Conservation (phyloP, 35 echinoderm and acorn worm species). For the Patiria miniata region DNA sequence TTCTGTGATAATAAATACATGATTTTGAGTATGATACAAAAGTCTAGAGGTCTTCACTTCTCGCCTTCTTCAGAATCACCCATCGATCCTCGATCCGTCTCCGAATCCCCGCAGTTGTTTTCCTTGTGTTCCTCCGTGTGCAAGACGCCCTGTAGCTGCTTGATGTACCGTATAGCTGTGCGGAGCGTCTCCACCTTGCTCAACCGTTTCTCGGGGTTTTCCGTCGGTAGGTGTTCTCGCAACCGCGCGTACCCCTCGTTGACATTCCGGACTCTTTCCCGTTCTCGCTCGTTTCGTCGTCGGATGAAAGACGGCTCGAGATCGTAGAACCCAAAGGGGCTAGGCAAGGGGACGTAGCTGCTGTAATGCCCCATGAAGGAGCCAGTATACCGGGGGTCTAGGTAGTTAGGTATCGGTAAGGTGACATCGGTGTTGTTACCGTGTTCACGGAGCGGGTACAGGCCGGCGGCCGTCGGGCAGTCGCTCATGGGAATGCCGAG, state of each 20-base stretch:
- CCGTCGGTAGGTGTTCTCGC: slow-evolving; percentile 83
- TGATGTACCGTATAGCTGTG: slow-evolving; percentile 92
- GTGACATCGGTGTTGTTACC: slow-evolving; percentile 37
- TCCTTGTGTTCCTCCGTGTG: slow-evolving; percentile 77
- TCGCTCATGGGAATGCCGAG: slow-evolving; percentile 92
- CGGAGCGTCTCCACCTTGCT: slow-evolving; percentile 94
- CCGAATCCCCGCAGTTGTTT: slow-evolving; percentile 54
- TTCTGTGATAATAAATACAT: not conserved
- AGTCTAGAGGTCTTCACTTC: not conserved
- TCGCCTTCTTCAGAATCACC: slow-evolving; percentile 70
- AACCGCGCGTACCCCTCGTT: slow-evolving; percentile 91
- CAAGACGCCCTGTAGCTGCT: slow-evolving; percentile 85
- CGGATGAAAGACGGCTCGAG: slow-evolving; percentile 94
- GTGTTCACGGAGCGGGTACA: slow-evolving; percentile 86
- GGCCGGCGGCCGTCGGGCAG: slow-evolving; percentile 60
- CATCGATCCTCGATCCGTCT: slow-evolving; percentile 69
- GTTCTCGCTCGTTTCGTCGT: slow-evolving; percentile 86
- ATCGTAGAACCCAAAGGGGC: slow-evolving; percentile 94
- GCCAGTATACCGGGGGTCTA: slow-evolving; percentile 81
- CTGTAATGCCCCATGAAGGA: slow-evolving; percentile 88
- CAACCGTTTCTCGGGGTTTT: slow-evolving; percentile 92
- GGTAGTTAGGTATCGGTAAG: slow-evolving; percentile 80
- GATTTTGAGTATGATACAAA: not conserved
- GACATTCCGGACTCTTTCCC: slow-evolving; percentile 88
- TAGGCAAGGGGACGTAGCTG: slow-evolving; percentile 80